A percentile compares a stretch with the other conserved stretches of the same genome.
Conservation (phyloP, 2,797 vertebrate genomes). For the Lepus townsendii region DNA sequence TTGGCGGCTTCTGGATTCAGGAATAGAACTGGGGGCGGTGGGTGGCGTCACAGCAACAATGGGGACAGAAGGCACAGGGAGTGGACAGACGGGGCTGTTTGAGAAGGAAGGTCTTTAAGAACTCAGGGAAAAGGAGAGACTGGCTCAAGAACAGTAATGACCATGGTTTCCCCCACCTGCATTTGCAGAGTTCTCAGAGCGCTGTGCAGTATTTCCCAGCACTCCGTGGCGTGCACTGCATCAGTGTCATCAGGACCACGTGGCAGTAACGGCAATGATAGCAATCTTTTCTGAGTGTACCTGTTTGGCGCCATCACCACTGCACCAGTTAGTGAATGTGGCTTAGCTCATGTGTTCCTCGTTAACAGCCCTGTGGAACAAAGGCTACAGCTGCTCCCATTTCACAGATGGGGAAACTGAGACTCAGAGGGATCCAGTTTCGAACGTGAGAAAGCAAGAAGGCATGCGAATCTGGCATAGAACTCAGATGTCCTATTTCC, state of each 20-base stretch:
- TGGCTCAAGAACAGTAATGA: background rate
- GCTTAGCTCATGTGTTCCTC: background rate
- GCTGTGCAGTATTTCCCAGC: background rate
- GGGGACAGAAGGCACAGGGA: background rate
- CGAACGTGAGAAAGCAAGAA: background rate
- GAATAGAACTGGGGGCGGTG: background rate
- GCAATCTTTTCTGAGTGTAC: background rate
- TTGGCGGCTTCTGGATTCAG: background rate
- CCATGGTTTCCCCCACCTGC: background rate
- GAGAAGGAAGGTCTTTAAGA: background rate
- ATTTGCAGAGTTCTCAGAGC: background rate
- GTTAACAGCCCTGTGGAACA: background rate
- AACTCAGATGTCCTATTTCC: background rate
- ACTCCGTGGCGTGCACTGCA: rapidly evolving
- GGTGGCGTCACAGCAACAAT: background rate
- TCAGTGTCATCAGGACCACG: background rate
- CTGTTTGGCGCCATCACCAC: background rate
- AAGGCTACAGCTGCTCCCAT: background rate
- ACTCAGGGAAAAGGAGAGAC: background rate
- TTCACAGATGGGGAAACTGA: background rate
- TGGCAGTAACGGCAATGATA: background rate
- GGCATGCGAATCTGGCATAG: background rate
- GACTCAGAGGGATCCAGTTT: background rate
- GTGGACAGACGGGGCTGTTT: background rate
- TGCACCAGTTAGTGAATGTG: background rate